These are phyloP conservation scores for Bradysia coprophila DNA, from an alignment of 1,140 invertebrate genomes.

Conservation along the genomic window DNA sequence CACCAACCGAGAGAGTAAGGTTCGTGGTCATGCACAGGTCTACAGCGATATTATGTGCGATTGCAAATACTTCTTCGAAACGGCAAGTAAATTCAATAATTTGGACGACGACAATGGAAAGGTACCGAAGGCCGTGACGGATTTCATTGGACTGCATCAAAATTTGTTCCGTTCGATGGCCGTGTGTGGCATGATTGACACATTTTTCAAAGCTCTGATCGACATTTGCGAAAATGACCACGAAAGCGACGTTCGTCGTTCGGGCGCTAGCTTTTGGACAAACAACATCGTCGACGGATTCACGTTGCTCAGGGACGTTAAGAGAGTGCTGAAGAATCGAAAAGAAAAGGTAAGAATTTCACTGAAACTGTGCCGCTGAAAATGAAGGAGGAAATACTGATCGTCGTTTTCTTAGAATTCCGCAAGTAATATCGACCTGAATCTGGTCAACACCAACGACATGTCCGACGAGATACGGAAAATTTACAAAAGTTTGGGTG, in stretches of 20 bases:
- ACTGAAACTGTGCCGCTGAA: neutral
- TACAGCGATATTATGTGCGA: neutral
- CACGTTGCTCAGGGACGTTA: constrained; percentile 13
- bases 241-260: constrained; percentile 4
- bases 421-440: neutral
- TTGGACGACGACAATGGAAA: neutral
- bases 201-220: constrained; percentile 13
- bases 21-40: neutral
- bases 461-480: neutral
- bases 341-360: constrained; percentile 11
- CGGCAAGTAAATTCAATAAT: neutral
- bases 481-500: constrained; percentile 10
- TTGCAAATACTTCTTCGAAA: neutral
- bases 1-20: neutral
- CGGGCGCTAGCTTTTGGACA: constrained; percentile 18
- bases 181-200: constrained; percentile 13
- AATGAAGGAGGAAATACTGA: too few species aligned
- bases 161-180: constrained; percentile 14
- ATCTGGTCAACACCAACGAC: neutral
- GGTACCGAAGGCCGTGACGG: too few species aligned
- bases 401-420: constrained; percentile 1
- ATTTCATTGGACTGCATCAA: constrained; percentile 10
- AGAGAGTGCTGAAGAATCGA: constrained; percentile 16
- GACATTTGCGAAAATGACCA: constrained; percentile 12
- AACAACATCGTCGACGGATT: constrained; percentile 13